Base-by-base conservation (phyloP, 2,888 invertebrate species). In the Metellina segmentata region DNA sequence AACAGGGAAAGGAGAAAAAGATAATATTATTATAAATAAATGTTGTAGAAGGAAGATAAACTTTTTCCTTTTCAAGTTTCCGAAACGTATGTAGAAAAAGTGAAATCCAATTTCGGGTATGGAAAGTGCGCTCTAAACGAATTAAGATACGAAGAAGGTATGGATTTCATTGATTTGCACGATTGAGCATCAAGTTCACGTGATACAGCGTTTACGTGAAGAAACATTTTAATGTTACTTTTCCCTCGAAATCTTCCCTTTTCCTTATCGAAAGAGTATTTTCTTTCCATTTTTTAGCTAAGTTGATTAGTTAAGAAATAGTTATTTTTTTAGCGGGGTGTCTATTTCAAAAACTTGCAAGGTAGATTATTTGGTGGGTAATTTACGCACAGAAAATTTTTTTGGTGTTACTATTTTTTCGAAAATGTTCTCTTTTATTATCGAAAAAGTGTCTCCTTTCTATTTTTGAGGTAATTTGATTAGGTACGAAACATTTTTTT, bases 1-100 rank as follows among this genome's bases (percentile, higher is more conserved):
- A 11, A 5, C 53, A 53, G 34, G 20, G 20, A 20, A 13, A 51
- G 16, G 51, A 0, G 78, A 53, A 52, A 83, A 74, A 85, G 79
- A 81, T 86, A 81, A 90, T 86, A 86, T 90, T 90, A 85, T 90
- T 81, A 85, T 85, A 85, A 90, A 81, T 85, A 85, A 81, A 74
- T 75, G 70, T 19, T 70, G 61, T 16, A 70, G 72, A 48, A 16
- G 61, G 51, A 70, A 48, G 71, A 53, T 71, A 34, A 34, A n/a
- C 48, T 79, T 86, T 78, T 70, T 53, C 71, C 78, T 70, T 74
- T 19, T 48, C 49, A 49, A 0, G 0, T 61, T 20, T 74, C 20
- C n/a, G 49, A 19, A n/a, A 20, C 52, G 77, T 49, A 75, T 61
- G 70, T 74, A 51, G 79, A 51, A 69, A 79, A 81, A 81, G 74